phyloP scores from a whole-genome alignment of 37 sponge, comb jelly and placozoan genomes.

The Corticium candelabrum region DNA sequence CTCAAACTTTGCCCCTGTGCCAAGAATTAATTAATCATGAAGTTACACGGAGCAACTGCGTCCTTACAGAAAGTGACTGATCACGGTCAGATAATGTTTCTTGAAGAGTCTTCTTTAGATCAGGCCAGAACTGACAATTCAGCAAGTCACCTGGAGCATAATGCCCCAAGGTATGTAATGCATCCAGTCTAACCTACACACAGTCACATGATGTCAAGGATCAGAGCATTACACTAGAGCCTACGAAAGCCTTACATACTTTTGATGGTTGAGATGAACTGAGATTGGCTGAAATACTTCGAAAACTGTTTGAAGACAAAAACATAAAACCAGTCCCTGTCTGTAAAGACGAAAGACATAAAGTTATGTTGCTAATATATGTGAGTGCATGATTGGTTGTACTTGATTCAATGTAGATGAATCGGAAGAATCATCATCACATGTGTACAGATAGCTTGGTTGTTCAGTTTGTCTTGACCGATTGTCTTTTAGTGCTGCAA shows the following conservation, averaged over 20 bases:
- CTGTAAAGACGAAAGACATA: no score
- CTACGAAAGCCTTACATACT: no score
- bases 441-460: no score
- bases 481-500: no score
- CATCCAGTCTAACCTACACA: constrained; percentile 48
- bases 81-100: constrained; percentile 34
- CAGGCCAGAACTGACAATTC: constrained; percentile 40
- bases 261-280: constrained; percentile 18
- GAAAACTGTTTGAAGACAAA: constrained; percentile 48
- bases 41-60: not conserved
- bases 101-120: constrained; percentile 26
- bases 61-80: constrained; percentile 36
- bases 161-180: constrained; percentile 38
- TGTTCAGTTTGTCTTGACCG: no score
- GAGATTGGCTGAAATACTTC: constrained; percentile 29
- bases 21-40: not conserved
- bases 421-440: no score
- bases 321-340: constrained; percentile 62
- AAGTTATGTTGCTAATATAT: no score
- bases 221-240: no score
- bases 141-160: constrained; percentile 58
- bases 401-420: no score
- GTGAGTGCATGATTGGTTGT: no score
- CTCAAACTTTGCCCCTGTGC: not conserved
- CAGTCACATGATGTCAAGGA: no score